A percentile compares a stretch with the other conserved stretches of the same genome.
Evolutionary conservation across 2,113 vertebrate species (phyloP).

Genomic region (Arothron firmamentum): DNA sequence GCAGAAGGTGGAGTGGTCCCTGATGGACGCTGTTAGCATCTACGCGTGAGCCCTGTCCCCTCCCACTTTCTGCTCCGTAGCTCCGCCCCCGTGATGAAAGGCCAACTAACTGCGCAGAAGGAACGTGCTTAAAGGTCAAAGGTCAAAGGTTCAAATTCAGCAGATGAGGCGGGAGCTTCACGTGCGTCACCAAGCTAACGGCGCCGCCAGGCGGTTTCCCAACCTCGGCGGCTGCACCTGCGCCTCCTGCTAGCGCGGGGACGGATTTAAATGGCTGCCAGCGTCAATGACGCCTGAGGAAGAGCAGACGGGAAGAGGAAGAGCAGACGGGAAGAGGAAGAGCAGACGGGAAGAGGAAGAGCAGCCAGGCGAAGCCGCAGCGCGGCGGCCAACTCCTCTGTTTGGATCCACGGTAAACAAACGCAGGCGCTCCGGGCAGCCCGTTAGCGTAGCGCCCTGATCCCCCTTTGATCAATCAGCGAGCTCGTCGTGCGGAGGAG

Average conservation of each 20-base stretch:
- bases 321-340: slow-evolving; percentile 37
- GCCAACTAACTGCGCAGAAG: no score
- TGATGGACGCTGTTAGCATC: no score
- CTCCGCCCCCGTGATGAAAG: no score
- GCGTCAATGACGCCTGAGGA: slow-evolving; percentile 48
- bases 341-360: slow-evolving; percentile 5
- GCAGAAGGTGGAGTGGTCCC: no score
- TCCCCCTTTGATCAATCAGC: slow-evolving; percentile 61
- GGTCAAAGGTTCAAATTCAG: no score
- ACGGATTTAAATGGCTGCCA: slow-evolving; percentile 59
- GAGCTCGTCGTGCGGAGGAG: slow-evolving; percentile 55
- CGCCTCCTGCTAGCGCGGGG: slow-evolving; percentile 13
- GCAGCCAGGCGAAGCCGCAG: slow-evolving; percentile 42
- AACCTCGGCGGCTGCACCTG: no score
- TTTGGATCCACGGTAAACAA: slow-evolving; percentile 68
- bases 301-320: slow-evolving; percentile 44
- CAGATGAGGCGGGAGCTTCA: no score
- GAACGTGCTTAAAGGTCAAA: no score
- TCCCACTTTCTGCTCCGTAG: no score
- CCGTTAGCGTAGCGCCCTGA: slow-evolving; percentile 31
- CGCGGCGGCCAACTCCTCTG: slow-evolving; percentile 41
- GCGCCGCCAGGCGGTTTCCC: no score
- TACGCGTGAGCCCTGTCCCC: no score
- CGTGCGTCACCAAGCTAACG: no score
- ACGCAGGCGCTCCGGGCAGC: slow-evolving; percentile 49